Evolutionary conservation across 2,113 vertebrate species (phyloP).

Genomic region (Sapajus apella): DNA sequence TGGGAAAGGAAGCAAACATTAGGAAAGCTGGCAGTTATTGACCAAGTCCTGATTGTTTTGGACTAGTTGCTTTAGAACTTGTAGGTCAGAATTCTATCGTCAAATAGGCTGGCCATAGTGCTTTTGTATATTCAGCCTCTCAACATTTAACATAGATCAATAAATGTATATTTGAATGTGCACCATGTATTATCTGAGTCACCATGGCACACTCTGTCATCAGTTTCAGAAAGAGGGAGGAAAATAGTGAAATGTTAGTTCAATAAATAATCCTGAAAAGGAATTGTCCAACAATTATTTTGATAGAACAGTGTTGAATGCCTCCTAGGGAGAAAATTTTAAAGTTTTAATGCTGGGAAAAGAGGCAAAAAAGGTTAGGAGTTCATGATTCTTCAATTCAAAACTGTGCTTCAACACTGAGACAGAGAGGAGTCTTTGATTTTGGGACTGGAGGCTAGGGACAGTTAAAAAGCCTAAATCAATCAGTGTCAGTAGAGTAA

Average conservation of each 20-base stretch:
- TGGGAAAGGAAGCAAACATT: background rate
- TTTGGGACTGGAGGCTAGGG: background rate
- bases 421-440: background rate
- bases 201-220: background rate
- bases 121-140: background rate
- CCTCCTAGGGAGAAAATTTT: background rate
- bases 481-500: constrained; percentile 29
- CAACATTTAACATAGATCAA: background rate
- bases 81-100: background rate
- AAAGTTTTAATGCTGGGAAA: background rate
- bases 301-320: constrained; percentile 38
- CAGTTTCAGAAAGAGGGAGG: constrained; percentile 19
- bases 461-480: constrained; percentile 19
- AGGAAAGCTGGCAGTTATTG: background rate
- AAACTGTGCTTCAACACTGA: background rate
- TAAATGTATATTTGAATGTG: background rate
- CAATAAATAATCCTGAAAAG: constrained; percentile 31
- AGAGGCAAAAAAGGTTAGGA: constrained; percentile 24
- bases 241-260: constrained; percentile 20
- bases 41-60: background rate
- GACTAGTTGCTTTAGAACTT: background rate
- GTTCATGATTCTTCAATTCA: background rate
- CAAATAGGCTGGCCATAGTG: background rate
- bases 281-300: constrained; percentile 16
- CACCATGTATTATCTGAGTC: background rate